These are phyloP conservation scores for Tricholauxania praeusta DNA, from an alignment of 2,888 invertebrate species.

Conservation along the genomic window DNA sequence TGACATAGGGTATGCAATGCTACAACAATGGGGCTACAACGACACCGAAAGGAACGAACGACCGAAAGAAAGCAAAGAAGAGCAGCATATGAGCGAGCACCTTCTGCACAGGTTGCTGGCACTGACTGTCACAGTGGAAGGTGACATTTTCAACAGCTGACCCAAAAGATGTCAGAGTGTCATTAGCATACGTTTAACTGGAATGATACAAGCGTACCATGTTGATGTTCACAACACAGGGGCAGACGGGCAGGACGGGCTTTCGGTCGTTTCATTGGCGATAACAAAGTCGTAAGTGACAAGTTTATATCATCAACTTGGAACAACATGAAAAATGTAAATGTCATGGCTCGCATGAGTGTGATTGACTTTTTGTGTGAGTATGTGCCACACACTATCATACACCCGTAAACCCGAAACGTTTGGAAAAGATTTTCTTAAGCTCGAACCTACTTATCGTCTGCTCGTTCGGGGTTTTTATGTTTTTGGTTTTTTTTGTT, in stretches of 20 bases:
- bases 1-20: too few relatives aligned
- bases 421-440: conserved; percentile 7
- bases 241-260: background rate
- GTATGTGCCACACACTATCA: conserved; percentile 35
- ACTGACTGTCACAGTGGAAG: conserved; percentile 1
- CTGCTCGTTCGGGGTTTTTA: background rate
- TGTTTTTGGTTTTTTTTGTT: background rate
- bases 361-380: conserved; percentile 24
- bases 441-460: too few relatives aligned
- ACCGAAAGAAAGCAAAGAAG: too few relatives aligned
- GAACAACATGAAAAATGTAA: conserved; percentile 26
- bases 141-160: conserved; percentile 19
- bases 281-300: conserved; percentile 18
- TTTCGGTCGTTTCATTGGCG: conserved; percentile 11
- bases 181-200: conserved; percentile 16
- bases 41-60: too few relatives aligned
- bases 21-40: too few relatives aligned
- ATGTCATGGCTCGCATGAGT: conserved; percentile 29
- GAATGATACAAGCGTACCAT: conserved; percentile 2
- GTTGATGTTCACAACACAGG: background rate
- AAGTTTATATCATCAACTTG: conserved; percentile 5
- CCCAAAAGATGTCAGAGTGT: conserved; percentile 16
- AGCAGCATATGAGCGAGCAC: background rate
- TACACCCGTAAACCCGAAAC: background rate
- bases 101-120: conserved; percentile 8